These are phyloP conservation scores for Axinella damicornis DNA, from an alignment of 37 sponge, comb jelly and placozoan species.

Conservation along the genomic window DNA sequence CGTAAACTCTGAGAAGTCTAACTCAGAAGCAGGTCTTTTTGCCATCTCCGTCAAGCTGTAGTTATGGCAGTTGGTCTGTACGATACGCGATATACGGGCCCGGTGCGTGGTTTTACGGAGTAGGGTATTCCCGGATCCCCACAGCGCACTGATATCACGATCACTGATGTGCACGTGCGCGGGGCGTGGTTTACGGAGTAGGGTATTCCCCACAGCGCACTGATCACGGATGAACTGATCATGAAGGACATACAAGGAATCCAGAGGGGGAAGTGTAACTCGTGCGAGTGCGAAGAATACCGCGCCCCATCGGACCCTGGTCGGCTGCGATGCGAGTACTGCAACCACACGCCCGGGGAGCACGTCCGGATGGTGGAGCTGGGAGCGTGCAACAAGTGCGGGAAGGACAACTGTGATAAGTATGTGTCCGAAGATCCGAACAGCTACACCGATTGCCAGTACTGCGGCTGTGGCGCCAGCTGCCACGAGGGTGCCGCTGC, in stretches of 20 bases:
- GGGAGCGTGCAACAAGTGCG: slow-evolving; percentile 54
- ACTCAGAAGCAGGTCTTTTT: too few relatives aligned
- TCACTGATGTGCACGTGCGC: too few relatives aligned
- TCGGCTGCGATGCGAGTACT: slow-evolving; percentile 65
- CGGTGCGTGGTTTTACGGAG: too few relatives aligned
- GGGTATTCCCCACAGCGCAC: background rate
- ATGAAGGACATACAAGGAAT: slow-evolving; percentile 73
- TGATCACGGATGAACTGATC: too few relatives aligned
- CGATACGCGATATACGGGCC: too few relatives aligned
- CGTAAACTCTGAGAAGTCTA: too few relatives aligned
- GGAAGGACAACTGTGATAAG: slow-evolving; percentile 39
- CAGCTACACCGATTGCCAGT: slow-evolving; percentile 51
- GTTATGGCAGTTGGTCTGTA: too few relatives aligned
- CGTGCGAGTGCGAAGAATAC: slow-evolving; percentile 69
- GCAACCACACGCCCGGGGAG: slow-evolving; percentile 63
- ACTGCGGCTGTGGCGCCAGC: slow-evolving; percentile 65
- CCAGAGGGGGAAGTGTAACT: slow-evolving; percentile 64
- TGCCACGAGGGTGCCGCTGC: slow-evolving; percentile 53
- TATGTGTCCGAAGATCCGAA: slow-evolving; percentile 54
- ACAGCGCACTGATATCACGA: too few relatives aligned
- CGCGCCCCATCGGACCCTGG: background rate
- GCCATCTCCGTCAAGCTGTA: too few relatives aligned
- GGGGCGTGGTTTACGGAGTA: too few relatives aligned
- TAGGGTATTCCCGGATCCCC: too few relatives aligned
- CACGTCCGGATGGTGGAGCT: slow-evolving; percentile 60